phyloP scores from a whole-genome alignment of 2,113 vertebrate genomes.

The Daphoenositta chrysoptera region DNA sequence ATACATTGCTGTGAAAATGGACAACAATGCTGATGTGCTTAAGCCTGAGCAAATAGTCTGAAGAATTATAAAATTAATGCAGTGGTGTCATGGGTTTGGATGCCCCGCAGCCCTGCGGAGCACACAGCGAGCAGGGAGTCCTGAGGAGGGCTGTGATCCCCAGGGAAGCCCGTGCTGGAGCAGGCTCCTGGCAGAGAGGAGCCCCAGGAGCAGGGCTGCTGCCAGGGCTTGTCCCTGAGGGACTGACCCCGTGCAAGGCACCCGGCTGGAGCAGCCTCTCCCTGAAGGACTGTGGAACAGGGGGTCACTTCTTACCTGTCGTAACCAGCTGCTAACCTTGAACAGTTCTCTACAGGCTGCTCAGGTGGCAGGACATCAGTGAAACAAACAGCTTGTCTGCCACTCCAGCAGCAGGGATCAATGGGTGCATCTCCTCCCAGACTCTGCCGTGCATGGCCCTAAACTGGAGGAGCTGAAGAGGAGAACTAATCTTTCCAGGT shows the following conservation, averaged over 20 bases:
- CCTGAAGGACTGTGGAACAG: neutral
- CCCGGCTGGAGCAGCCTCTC: neutral
- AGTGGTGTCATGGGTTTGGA: accelerated
- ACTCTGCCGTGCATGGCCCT: neutral
- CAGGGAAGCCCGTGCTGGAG: neutral
- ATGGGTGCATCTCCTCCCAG: neutral
- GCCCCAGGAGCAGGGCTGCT: neutral
- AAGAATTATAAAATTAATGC: too few relatives aligned
- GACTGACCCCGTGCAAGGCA: neutral
- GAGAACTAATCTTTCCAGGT: neutral
- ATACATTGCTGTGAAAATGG: neutral
- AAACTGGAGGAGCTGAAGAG: neutral
- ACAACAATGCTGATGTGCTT: neutral
- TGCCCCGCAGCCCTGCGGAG: neutral
- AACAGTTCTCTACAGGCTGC: neutral
- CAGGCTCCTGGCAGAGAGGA: neutral
- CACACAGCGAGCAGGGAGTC: accelerated
- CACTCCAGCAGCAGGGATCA: neutral
- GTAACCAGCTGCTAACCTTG: neutral
- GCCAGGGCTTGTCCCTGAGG: neutral
- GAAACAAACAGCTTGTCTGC: neutral
- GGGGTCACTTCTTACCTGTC: neutral
- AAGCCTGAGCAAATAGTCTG: neutral
- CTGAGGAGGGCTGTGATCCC: too few relatives aligned
- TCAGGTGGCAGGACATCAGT: neutral